Base-by-base conservation (phyloP, 2,797 vertebrate genomes). In the Sebastes nivosus region DNA sequence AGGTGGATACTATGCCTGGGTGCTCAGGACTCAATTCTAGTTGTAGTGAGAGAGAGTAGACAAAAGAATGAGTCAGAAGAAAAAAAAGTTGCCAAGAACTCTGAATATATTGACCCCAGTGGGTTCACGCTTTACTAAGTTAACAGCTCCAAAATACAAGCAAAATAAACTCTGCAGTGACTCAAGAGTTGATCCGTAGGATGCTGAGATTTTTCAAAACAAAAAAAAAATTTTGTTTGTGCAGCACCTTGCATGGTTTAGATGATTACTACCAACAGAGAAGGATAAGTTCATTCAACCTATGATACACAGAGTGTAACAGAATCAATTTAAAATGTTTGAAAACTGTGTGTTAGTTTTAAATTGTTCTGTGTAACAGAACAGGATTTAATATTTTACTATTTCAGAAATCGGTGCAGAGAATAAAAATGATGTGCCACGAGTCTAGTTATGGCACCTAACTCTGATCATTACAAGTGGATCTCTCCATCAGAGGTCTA, bases 71-170 rank as follows among this genome's bases (percentile, higher is more conserved):
- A 59, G 18, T 38, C 60, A 24, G 50, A 72, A 14, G 20, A 46
- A 50, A 42, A 34, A 78, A 73, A 79, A 54, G 61, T 81, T 83
- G 84, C 73, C 72, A 77, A 83, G 63, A 87, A 88, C 63, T 71
- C 65, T 82, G 84, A 80, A 83, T 84, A 86, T 76, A 79, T 59
- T 75, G 64, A 75, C 24, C 75, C 72, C 81, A 30, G 52, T 69
- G 79, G 77, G 68, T 82, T 81, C 13, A 25, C 74, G 46, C 50
- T 82, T 81, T 81, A 64, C 65, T 65, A 63, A 75, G 55, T 74
- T 77, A 65, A 68, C 46, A 46, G 58, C 85, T 87, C 27, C 50
- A 80, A 72, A 76, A 82, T 75, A 52, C 55, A 84, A 46, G 9
- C 50, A 72, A 50, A 79, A 68, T 75, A 36, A 89, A 90, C 66